Base-by-base conservation (phyloP, 1,140 invertebrate genomes). In the Agrypnia vestita region DNA sequence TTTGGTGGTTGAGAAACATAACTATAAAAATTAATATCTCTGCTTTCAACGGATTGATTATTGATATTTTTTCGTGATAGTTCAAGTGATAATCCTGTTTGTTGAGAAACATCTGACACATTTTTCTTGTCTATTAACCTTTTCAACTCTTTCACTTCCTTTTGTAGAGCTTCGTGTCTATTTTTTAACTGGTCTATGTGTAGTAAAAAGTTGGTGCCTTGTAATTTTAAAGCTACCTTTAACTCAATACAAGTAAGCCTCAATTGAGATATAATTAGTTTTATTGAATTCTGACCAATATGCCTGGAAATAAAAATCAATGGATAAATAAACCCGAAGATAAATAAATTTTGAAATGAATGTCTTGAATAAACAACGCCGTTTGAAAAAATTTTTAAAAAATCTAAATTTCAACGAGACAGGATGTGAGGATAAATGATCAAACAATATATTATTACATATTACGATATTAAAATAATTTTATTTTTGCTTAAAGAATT, bases 131-230 rank as follows among this genome's bases (percentile, higher is more conserved):
- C 7, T 15, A 56, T 15, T 7, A 17, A 17, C n/a, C n/a, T 56
- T 56, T 56, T 56, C 4, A 56, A 35, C 25, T 35, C 1, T 35
- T 35, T 35, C 25, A 74, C 71, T 55, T 74, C 71, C 1, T 12
- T 55, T 12, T 44, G 49, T 56, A 74, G 43, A 3, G 51, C 7
- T 35, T 74, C 51, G n/a, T 74, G 53, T 44, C 56, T 74, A n/a
- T 74, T 59, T 25, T 56, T 74, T 53, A 74, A 35, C n/a, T 74
- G 71, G 15, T 74, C 53, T 11, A 74, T 74, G 51, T 74, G 71
- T 8, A 74, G n/a, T n/a, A 74, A 43, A 12, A 74, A 43, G 17
- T 74, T 74, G 6, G 71, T 74, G 21, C 44, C 71, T 12, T 74
- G 71, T 3, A 74, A 17, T 43, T 74, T 74, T 12, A 55, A 35